A percentile compares a stretch with the other conserved stretches of the same genome.
Evolutionary conservation across 1,140 invertebrate species (phyloP).

Genomic region (Formica exsecta): DNA sequence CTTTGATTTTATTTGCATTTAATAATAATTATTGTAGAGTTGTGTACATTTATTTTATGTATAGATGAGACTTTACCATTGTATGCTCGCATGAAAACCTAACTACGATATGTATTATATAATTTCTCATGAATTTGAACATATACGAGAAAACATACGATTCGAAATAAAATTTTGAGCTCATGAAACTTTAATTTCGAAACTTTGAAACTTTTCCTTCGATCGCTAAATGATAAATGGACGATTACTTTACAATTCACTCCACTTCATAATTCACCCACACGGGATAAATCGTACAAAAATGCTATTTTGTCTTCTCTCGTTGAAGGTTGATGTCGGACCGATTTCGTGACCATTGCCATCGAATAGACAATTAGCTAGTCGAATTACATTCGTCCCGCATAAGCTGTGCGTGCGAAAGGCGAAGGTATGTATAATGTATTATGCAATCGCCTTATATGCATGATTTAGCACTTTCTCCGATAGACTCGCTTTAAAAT

Average conservation of each 20-base stretch:
- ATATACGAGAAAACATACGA: background rate
- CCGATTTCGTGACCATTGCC: constrained; percentile 12
- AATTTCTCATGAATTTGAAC: background rate
- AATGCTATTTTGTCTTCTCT: constrained; percentile 12
- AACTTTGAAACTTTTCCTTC: constrained; percentile 31
- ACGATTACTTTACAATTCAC: constrained; percentile 6
- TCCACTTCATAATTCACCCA: background rate
- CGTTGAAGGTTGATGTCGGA: background rate
- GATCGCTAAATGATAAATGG: constrained; percentile 42
- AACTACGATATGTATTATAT: background rate
- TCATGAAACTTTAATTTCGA: constrained; percentile 53
- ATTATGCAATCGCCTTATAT: background rate
- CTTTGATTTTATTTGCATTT: background rate
- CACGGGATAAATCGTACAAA: constrained; percentile 6
- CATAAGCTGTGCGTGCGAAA: constrained; percentile 10
- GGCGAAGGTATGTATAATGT: background rate
- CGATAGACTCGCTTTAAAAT: constrained; percentile 14
- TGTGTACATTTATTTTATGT: background rate
- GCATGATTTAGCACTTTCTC: constrained; percentile 3
- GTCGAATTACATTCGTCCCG: constrained; percentile 13
- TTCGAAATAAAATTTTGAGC: background rate
- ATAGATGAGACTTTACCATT: background rate
- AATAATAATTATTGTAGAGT: constrained; percentile 7
- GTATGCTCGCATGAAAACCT: background rate
- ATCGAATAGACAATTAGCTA: constrained; percentile 37